Evolutionary conservation across 2,888 invertebrate genomes (phyloP), one percentile per base, ranked within the genome.

Genomic region (Gymnosoma rotundatum): DNA sequence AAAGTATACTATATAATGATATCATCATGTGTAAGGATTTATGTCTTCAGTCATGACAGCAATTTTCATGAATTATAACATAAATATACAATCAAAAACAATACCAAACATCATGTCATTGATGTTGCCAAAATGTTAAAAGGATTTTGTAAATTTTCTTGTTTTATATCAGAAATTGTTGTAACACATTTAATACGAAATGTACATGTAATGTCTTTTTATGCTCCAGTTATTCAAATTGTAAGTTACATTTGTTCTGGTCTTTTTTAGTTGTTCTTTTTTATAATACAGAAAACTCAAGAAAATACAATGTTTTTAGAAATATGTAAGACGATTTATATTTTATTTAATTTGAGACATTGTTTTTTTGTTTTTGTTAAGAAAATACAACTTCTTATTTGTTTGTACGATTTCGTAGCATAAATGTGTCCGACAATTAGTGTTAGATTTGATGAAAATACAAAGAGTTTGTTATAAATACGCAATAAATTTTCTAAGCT

Each of bases 161-260:
- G 78, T 78, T 63, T 54, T 45, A 70, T 60, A 58, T 58, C 18
- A 38, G n/a, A 78, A 70, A 21, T 78, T 61, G 61, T 32, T 78
- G 78, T 78, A 25, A 60, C 20, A 36, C 61, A 78, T 54, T 63
- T 45, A 42, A 42, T 70, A n/a, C 61, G 61, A 45, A 20, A 25
- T n/a, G 54, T 61, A 63, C 21, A 70, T 54, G 32, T 45, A 52
- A 36, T 78, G 69, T 61, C 61, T 36, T 78, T 63, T 78, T 69
- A 69, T 78, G 78, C 78, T 70, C 78, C 25, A 70, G 54, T 78
- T 78, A 70, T 78, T 70, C n/a, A 70, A 70, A 78, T 70, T 78
- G 52, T 18, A 61, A 69, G 54, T 78, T 60, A 18, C 52, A n/a
- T 60, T 69, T 74, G 45, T n/a, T 54, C 42, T 14, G 12, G 8